Evolutionary conservation across 92 coral and sea anemone species (phyloP).

Genomic region (Epizoanthus stellaris): DNA sequence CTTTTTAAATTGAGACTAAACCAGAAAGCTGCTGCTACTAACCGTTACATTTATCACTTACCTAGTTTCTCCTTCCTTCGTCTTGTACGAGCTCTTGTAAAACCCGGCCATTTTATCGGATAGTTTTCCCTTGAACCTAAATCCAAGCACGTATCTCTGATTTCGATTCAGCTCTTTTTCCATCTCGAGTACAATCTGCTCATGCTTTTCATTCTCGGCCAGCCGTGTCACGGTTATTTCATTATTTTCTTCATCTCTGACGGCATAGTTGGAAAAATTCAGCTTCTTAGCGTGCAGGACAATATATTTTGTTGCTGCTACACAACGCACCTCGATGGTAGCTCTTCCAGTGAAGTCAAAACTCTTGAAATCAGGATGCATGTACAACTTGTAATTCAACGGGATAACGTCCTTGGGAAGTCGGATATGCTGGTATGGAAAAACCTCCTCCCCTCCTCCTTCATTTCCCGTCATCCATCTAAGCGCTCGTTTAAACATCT

Average conservation of each 20-base stretch:
- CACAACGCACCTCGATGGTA: constrained; percentile 69
- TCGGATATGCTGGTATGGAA: constrained; percentile 71
- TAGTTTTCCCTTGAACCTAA: constrained; percentile 73
- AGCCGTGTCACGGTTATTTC: constrained; percentile 63
- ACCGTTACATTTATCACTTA: constrained; percentile 28
- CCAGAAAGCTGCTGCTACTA: neutral
- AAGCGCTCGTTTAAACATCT: constrained; percentile 77
- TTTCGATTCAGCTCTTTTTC: constrained; percentile 60
- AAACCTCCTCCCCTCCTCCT: constrained; percentile 51
- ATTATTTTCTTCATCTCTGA: constrained; percentile 59
- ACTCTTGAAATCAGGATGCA: constrained; percentile 73
- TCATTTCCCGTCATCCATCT: constrained; percentile 65
- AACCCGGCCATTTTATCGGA: constrained; percentile 93
- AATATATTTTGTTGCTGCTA: constrained; percentile 64
- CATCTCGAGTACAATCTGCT: constrained; percentile 82
- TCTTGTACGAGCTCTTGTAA: constrained; percentile 95
- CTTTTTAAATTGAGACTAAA: neutral
- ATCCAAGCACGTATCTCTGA: constrained; percentile 67
- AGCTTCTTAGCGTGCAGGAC: constrained; percentile 77
- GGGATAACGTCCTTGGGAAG: constrained; percentile 82
- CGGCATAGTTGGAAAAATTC: constrained; percentile 64
- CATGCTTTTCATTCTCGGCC: constrained; percentile 72
- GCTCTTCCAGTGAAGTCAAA: constrained; percentile 79
- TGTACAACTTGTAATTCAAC: constrained; percentile 73
- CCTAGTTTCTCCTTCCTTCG: constrained; percentile 86